Conservation (phyloP, 2,888 invertebrate species). For the Mesorhabditis belari region DNA sequence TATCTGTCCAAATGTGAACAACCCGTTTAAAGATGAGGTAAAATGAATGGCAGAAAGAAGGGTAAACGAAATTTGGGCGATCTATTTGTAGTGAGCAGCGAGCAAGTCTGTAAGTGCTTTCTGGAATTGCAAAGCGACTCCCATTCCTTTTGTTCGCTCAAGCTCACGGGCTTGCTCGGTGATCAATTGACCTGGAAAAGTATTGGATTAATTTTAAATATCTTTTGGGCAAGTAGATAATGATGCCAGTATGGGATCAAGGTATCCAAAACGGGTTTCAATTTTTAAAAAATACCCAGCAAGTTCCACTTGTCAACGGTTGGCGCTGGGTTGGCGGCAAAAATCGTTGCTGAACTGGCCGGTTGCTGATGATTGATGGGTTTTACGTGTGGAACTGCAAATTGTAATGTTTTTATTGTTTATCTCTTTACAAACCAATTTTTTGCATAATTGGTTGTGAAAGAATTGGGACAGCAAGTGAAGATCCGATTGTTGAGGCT, state of each 20-base stretch:
- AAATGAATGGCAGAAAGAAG: too few species aligned
- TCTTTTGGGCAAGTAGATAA: background rate
- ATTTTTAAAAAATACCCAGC: background rate
- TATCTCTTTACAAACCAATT: too few species aligned
- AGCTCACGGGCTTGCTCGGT: background rate
- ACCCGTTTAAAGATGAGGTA: too few species aligned
- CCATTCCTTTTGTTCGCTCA: background rate
- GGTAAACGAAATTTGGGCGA: too few species aligned
- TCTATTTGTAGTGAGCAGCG: background rate
- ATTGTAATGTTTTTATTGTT: background rate
- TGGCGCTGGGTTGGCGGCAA: background rate
- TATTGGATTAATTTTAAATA: background rate
- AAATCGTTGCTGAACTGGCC: background rate
- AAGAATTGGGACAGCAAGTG: too few species aligned
- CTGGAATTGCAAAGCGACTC: background rate
- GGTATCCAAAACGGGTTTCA: too few species aligned
- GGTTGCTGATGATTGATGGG: background rate
- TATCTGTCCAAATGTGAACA: too few species aligned
- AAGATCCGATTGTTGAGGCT: too few species aligned
- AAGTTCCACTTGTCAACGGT: background rate
- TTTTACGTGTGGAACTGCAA: background rate
- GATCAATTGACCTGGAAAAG: background rate
- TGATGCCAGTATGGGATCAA: too few species aligned
- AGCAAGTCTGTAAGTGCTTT: background rate
- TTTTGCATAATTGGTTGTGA: too few species aligned